Conservation (phyloP, 2,113 vertebrate species). For the Pao palembangensis region DNA sequence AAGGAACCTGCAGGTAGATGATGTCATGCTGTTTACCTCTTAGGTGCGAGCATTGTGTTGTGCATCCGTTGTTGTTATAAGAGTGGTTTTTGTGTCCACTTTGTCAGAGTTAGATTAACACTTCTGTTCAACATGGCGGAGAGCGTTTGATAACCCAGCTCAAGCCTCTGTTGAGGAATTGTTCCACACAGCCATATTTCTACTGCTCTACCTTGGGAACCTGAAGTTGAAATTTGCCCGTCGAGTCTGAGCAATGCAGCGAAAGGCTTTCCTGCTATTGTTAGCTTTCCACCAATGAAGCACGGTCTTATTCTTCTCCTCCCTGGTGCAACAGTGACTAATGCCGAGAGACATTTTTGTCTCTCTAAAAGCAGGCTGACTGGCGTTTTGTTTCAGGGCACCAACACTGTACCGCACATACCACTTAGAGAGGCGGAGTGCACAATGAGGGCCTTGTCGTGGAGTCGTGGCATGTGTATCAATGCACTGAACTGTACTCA, state of each 20-base stretch:
- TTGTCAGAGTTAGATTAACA: conserved; percentile 18
- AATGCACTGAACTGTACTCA: conserved; percentile 64
- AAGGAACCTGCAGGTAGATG: conserved; percentile 1
- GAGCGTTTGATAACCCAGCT: conserved; percentile 21
- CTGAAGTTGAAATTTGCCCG: conserved; percentile 44
- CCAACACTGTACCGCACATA: conserved; percentile 63
- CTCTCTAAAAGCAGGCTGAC: conserved; percentile 47
- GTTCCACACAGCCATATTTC: neutral
- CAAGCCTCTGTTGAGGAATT: conserved; percentile 20
- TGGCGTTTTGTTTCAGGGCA: conserved; percentile 65
- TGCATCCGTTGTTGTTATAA: conserved; percentile 13
- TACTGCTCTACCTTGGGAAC: conserved; percentile 47
- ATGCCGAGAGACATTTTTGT: conserved; percentile 63
- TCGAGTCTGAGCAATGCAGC: conserved; percentile 34
- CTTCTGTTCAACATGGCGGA: conserved; percentile 17
- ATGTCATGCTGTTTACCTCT: neutral
- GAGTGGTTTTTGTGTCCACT: conserved; percentile 7
- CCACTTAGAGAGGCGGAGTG: conserved; percentile 58
- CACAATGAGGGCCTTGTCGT: conserved; percentile 73
- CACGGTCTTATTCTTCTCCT: conserved; percentile 61
- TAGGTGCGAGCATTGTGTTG: conserved; percentile 13
- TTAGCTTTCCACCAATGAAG: conserved; percentile 70
- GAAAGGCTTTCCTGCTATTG: conserved; percentile 75
- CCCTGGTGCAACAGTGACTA: conserved; percentile 64
- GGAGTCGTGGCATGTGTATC: conserved; percentile 60